These are phyloP conservation scores for Drosophila longiperda DNA, from an alignment of 2,888 invertebrate genomes.

Conservation along the genomic window DNA sequence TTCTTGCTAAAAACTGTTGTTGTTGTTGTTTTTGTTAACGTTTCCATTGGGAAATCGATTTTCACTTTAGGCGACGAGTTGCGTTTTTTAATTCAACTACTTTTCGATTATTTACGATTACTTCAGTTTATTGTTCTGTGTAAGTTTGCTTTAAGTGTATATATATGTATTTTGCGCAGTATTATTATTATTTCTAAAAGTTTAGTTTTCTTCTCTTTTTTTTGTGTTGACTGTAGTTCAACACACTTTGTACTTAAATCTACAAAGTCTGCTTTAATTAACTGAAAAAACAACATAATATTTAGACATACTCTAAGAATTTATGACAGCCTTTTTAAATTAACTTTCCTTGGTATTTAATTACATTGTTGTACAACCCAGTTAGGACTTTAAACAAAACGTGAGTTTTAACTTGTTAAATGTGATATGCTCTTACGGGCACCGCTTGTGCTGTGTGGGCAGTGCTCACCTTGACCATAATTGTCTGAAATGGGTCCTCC, in stretches of 20 bases:
- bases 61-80: slow-evolving; percentile 2
- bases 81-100: not conserved
- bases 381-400: not conserved
- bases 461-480: slow-evolving; percentile 91
- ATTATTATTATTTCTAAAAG: not conserved
- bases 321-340: not conserved
- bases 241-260: not conserved
- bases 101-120: not conserved
- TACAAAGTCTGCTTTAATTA: not conserved
- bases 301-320: too few species aligned
- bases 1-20: not conserved
- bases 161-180: not conserved
- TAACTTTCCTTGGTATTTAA: not conserved
- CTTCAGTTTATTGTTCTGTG: not conserved
- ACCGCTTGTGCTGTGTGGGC: not conserved
- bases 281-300: not conserved
- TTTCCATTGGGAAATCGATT: slow-evolving; percentile 9
- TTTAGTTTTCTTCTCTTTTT: not conserved
- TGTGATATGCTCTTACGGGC: not conserved
- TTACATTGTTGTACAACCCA: not conserved
- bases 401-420: not conserved
- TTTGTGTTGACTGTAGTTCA: not conserved
- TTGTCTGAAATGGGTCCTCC: slow-evolving; percentile 94
- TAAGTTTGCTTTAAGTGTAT: not conserved
- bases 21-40: slow-evolving; percentile 8